These are phyloP conservation scores for Oryzias curvinotus DNA, from an alignment of 2,113 vertebrate genomes.

Conservation along the genomic window DNA sequence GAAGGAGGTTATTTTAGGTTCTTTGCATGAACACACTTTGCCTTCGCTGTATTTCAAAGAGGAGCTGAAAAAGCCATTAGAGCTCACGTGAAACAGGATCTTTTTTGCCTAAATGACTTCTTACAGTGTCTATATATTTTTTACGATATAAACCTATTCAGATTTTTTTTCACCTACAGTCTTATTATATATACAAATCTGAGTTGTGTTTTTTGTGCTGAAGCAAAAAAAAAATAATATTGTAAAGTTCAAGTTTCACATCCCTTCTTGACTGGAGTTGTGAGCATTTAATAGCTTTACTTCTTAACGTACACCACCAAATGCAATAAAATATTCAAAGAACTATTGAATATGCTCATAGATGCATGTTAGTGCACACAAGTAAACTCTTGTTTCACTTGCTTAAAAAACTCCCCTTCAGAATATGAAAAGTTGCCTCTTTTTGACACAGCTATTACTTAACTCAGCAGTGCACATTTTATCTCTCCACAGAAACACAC, in stretches of 20 bases:
- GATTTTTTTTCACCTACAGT: neutral
- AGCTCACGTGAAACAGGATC: neutral
- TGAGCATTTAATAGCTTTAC: too few relatives aligned
- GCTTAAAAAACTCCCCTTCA: too few relatives aligned
- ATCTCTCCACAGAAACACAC: neutral
- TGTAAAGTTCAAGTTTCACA: too few relatives aligned
- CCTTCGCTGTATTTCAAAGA: conserved; percentile 8
- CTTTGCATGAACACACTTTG: conserved; percentile 18
- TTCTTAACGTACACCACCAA: too few relatives aligned
- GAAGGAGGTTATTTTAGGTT: conserved; percentile 24
- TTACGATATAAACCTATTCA: neutral
- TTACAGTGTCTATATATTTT: neutral
- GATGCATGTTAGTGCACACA: too few relatives aligned
- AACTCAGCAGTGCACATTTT: neutral
- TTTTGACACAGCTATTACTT: neutral
- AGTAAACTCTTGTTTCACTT: too few relatives aligned
- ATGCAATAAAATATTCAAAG: too few relatives aligned
- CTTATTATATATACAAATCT: neutral
- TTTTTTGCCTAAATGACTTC: neutral
- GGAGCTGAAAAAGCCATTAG: conserved; percentile 15
- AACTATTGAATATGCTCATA: too few relatives aligned
- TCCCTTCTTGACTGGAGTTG: too few relatives aligned
- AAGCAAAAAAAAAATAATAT: too few relatives aligned
- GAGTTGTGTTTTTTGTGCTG: too few relatives aligned
- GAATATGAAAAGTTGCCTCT: neutral